phyloP scores from a whole-genome alignment of 1,140 invertebrate species.

The Aphelenchoides avenae region DNA sequence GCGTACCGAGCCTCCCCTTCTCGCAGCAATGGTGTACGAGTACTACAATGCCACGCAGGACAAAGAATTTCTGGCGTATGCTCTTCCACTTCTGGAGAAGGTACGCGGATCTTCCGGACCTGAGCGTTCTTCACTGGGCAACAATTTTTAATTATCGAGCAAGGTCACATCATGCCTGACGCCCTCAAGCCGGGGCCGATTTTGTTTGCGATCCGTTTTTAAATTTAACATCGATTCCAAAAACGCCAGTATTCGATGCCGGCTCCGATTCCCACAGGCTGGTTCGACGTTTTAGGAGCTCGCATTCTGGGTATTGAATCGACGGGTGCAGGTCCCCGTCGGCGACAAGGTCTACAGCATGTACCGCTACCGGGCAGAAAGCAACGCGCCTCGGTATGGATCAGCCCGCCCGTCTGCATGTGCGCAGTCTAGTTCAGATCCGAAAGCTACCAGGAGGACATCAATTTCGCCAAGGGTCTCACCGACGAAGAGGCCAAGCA shows the following conservation, averaged over 20 bases:
- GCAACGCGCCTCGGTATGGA: constrained; percentile 58
- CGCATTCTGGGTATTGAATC: constrained; percentile 64
- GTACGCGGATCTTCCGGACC: too few species aligned
- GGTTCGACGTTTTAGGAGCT: constrained; percentile 38
- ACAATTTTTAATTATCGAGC: constrained; percentile 66
- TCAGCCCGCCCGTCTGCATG: too few species aligned
- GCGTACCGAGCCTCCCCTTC: constrained; percentile 77
- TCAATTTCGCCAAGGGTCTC: constrained; percentile 21
- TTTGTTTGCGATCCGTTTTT: too few species aligned
- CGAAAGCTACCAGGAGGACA: constrained; percentile 36
- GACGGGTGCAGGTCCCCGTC: constrained; percentile 58
- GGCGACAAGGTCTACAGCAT: constrained; percentile 63
- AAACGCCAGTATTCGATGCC: too few species aligned
- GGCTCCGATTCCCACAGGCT: too few species aligned
- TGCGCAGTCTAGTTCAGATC: constrained; percentile 18
- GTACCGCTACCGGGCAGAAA: constrained; percentile 60
- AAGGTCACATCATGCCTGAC: not conserved
- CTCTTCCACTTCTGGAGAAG: constrained; percentile 58
- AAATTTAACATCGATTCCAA: too few species aligned
- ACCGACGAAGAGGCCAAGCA: constrained; percentile 26
- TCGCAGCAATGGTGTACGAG: constrained; percentile 78
- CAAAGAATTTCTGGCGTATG: constrained; percentile 65
- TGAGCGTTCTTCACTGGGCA: too few species aligned
- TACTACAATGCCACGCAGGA: constrained; percentile 73
- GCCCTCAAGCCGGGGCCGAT: too few species aligned